Base-by-base conservation (phyloP, 2,888 invertebrate genomes). In the Napeogenes sylphis region DNA sequence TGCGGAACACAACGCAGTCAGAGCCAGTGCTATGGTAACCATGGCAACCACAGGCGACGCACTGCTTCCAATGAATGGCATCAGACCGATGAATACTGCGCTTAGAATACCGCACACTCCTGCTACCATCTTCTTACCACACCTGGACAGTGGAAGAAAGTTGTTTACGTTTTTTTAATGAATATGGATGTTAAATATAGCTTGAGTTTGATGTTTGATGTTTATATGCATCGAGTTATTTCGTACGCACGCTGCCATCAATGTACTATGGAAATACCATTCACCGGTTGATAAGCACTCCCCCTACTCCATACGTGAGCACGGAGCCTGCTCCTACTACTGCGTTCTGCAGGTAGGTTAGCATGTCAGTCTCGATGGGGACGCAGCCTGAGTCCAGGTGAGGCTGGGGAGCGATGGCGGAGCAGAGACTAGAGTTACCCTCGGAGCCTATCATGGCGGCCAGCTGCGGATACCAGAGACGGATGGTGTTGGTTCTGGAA, bases 391-490 rank as follows among this genome's bases (percentile, higher is more conserved):
- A 65, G 2, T 69, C 73, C 2, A 68, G 70, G 0, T 55, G 68
- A 13, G 66, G 56, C 1, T 58, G 80, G 59, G 86, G 85, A 0
- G 82, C 81, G 63, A 87, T 84, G 61, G 90, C 89, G 0, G 87
- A 77, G 68, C 90, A 90, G 2, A 90, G 79, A 13, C 80, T 79
- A 45, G 77, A 77, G 46, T 74, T 78, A 12, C 78, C 69, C 46
- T 77, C 77, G 0, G 83, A 75, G 5, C 82, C 78, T 55, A 94
- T 93, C 79, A 95, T 94, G 60, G 95, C 93, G 70, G 97, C 96
- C 21, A 97, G 89, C 78, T 97, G 96, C 0, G 97, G 97, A 70
- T 97, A 92, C 97, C 97, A 97, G 45, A 97, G 91, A 14, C 96
- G 94, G 47, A 97, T 87, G 0, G 96, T 96, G 76, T 97, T 97